phyloP scores from a whole-genome alignment of 2,113 vertebrate species.

The Tichodroma muraria region DNA sequence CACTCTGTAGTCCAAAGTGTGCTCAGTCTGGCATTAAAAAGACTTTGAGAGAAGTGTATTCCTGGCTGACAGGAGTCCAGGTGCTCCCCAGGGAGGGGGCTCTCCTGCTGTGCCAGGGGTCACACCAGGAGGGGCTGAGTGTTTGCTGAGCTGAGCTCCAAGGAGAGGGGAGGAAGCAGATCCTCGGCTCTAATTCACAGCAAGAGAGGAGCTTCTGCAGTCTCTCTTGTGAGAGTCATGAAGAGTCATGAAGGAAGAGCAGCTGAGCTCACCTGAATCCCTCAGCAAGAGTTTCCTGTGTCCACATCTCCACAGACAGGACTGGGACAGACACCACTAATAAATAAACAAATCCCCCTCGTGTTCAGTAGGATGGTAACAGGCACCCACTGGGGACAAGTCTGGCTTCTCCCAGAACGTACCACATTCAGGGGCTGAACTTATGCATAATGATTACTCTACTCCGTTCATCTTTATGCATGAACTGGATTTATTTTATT shows the following conservation, averaged over 20 bases:
- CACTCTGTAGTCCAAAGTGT: neutral
- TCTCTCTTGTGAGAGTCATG: neutral
- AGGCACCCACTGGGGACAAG: neutral
- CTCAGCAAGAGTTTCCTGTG: neutral
- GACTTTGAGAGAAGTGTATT: neutral
- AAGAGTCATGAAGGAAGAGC: neutral
- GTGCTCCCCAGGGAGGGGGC: neutral
- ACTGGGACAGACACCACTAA: neutral
- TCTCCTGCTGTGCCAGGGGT: neutral
- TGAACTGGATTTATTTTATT: slow-evolving; percentile 42
- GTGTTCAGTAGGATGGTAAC: neutral
- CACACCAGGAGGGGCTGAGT: too few species aligned
- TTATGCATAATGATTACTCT: neutral
- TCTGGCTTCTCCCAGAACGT: neutral
- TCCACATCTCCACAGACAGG: neutral
- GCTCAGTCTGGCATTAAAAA: neutral
- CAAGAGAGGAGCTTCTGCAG: neutral
- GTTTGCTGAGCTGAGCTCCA: neutral
- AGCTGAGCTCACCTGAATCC: neutral
- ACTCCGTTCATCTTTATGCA: slow-evolving; percentile 30
- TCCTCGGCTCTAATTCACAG: neutral
- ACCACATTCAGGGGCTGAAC: neutral
- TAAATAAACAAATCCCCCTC: neutral
- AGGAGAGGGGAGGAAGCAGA: neutral
- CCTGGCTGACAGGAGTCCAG: neutral